phyloP scores from a whole-genome alignment of 1,140 invertebrate species.

The Drosophila lowei region DNA sequence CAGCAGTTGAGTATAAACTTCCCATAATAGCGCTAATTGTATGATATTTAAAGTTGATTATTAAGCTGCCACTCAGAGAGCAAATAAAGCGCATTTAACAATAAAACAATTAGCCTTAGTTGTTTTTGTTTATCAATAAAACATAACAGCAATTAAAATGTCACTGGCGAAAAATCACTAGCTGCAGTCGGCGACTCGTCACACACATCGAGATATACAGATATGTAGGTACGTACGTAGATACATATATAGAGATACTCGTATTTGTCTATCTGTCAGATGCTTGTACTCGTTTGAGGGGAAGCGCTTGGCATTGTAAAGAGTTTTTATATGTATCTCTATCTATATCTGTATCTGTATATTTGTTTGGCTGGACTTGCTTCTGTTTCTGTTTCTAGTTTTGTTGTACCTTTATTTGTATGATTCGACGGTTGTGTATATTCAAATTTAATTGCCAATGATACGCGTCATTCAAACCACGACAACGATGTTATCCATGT shows the following conservation, averaged over 20 bases:
- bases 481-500: constrained; percentile 45
- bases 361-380: constrained; percentile 22
- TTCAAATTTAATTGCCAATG: constrained; percentile 81
- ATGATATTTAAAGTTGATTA: constrained; percentile 77
- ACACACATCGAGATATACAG: constrained; percentile 18
- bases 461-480: constrained; percentile 76
- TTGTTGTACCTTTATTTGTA: constrained; percentile 14
- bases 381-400: constrained; percentile 36
- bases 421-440: constrained; percentile 55
- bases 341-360: constrained; percentile 14
- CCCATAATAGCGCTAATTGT: constrained; percentile 73
- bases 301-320: constrained; percentile 66
- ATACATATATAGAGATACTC: too few relatives aligned
- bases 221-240: constrained; percentile 21
- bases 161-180: constrained; percentile 74
- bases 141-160: constrained; percentile 80
- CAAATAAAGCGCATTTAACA: constrained; percentile 74
- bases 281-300: not conserved
- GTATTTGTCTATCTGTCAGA: too few relatives aligned
- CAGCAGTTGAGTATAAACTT: constrained; percentile 45
- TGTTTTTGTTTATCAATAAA: constrained; percentile 80
- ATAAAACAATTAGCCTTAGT: constrained; percentile 80
- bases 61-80: constrained; percentile 73
- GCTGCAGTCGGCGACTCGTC: constrained; percentile 24
- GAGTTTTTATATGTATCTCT: constrained; percentile 11